Evolutionary conservation across 2,113 vertebrate species (phyloP), one percentile per base, ranked within the genome.

Genomic region (Arothron firmamentum): DNA sequence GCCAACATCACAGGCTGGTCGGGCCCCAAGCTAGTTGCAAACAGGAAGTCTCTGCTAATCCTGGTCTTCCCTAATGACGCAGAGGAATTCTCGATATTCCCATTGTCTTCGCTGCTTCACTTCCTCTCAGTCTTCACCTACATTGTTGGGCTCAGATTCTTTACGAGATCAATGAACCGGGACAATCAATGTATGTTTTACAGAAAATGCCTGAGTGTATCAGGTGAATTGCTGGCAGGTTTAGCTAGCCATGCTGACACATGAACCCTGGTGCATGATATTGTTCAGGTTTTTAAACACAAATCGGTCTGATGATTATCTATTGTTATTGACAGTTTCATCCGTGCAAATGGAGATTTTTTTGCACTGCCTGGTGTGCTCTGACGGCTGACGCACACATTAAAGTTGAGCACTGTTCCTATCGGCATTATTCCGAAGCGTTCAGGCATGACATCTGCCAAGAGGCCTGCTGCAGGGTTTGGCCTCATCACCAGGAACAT

Each of bases 31-130:
- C 78, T 48, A 46, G 62, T 80, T 66, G 13, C 79, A 81, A 88
- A 86, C 77, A 85, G 87, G 84, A 88, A 87, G 80, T 81, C 53
- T 70, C 67, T 65, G 75, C 77, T 90, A 79, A 84, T 81, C 77
- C 77, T 11, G 56, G 69, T 67, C 59, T 72, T 65, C 61, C 65
- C 75, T 84, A 87, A 88, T 81, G 79, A 80, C 46, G 58, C 72
- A 72, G 63, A 84, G 68, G 67, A 82, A 78, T 77, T 75, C 74
- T 73, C 55, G 53, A 77, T 70, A 78, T 81, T 67, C 72, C 68
- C 62, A 80, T 76, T 82, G 81, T 88, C 83, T 81, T 83, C 47
- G 57, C 52, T 65, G 16, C 54, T 46, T 51, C 16, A 63, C 54
- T 78, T 83, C 70, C 68, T 79, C 47, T 5, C 38, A 49, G 54